A percentile compares a stretch with the other conserved stretches of the same genome.
Evolutionary conservation across 1,140 invertebrate genomes (phyloP).

Genomic region (Wasmannia auropunctata): DNA sequence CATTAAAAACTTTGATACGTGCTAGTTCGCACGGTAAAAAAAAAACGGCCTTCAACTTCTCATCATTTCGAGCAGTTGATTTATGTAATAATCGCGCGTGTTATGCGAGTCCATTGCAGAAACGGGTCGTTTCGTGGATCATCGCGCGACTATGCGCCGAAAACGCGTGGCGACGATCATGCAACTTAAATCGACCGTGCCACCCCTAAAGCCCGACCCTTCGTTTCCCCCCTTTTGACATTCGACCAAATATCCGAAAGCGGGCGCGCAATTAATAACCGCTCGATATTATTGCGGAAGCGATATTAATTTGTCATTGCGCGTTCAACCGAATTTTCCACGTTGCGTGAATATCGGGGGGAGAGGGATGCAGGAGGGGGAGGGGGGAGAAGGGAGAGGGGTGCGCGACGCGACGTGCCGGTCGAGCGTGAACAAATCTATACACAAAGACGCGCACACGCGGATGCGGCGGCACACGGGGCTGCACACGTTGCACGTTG

Average conservation of each 20-base stretch:
- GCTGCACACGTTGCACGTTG: neutral
- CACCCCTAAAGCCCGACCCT: slow-evolving; percentile 48
- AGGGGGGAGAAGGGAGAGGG: neutral
- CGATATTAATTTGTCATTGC: slow-evolving; percentile 72
- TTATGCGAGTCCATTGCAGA: neutral
- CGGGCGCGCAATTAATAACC: slow-evolving; percentile 61
- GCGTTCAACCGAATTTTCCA: slow-evolving; percentile 63
- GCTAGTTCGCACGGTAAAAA: neutral
- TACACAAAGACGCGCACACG: slow-evolving; percentile 32
- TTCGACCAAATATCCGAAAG: slow-evolving; percentile 46
- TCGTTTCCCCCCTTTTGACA: slow-evolving; percentile 42
- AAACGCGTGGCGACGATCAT: slow-evolving; percentile 25
- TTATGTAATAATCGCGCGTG: slow-evolving; percentile 8
- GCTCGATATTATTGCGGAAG: slow-evolving; percentile 58
- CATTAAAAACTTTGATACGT: neutral
- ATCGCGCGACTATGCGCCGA: slow-evolving; percentile 40
- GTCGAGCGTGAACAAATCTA: slow-evolving; percentile 51
- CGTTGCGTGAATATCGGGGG: slow-evolving; percentile 11
- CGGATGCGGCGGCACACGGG: neutral
- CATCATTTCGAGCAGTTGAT: neutral
- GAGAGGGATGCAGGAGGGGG: neutral
- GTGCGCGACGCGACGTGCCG: neutral
- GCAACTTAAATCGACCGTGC: slow-evolving; percentile 55
- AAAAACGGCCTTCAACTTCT: neutral
- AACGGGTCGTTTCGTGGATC: slow-evolving; percentile 18